Evolutionary conservation across 2,797 vertebrate genomes (phyloP).

Genomic region (Protosalanx chinensis): DNA sequence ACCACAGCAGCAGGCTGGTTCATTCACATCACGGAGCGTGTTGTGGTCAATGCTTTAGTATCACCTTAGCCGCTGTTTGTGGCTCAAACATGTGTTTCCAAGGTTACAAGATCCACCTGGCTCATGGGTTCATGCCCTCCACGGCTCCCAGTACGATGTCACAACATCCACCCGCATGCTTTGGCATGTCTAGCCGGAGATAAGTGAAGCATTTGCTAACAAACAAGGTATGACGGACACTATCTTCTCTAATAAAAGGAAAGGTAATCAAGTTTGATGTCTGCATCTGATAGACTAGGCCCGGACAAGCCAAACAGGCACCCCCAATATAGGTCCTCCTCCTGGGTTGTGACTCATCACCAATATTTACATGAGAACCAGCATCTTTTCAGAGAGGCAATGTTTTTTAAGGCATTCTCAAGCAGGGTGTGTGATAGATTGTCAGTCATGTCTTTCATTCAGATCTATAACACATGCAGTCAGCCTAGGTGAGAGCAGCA

Average conservation of each 20-base stretch:
- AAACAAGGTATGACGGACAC: slow-evolving; percentile 21
- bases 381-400: background rate
- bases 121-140: too few relatives aligned
- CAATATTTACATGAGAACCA: background rate
- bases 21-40: background rate
- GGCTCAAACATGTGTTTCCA: background rate
- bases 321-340: slow-evolving; percentile 26
- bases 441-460: background rate
- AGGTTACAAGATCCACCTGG: background rate
- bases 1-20: background rate
- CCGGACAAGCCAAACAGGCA: slow-evolving; percentile 40
- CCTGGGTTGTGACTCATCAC: slow-evolving; percentile 5
- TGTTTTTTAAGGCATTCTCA: slow-evolving; percentile 51
- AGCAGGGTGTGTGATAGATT: slow-evolving; percentile 45
- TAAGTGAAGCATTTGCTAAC: background rate
- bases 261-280: slow-evolving; percentile 22
- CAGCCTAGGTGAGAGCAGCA: too few relatives aligned
- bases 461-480: background rate
- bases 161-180: background rate
- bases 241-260: slow-evolving; percentile 36
- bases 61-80: too few relatives aligned
- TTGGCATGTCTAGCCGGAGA: background rate
- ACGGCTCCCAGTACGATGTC: background rate
- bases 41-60: background rate
- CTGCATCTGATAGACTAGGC: slow-evolving; percentile 41